Evolutionary conservation across 2,113 vertebrate genomes (phyloP).

Genomic region (Scalopus aquaticus): DNA sequence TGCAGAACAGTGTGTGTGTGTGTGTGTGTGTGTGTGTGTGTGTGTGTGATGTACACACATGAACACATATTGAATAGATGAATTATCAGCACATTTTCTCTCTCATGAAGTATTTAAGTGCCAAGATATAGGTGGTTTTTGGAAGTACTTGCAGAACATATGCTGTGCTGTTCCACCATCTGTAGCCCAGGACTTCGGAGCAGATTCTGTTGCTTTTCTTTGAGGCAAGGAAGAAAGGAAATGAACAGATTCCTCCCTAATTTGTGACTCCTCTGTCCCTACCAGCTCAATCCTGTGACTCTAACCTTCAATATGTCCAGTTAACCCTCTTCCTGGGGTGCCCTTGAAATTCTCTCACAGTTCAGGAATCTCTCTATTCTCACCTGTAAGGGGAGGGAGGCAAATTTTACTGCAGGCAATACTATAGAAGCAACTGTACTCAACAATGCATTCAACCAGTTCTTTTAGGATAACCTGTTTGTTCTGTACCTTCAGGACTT

Average conservation of each 20-base stretch:
- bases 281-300: not conserved
- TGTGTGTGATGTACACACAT: slow-evolving; percentile 48
- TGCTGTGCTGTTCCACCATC: slow-evolving; percentile 69
- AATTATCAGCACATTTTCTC: slow-evolving; percentile 72
- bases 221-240: slow-evolving; percentile 50
- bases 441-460: not conserved
- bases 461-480: not conserved
- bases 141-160: slow-evolving; percentile 68
- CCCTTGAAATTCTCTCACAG: not conserved
- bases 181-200: slow-evolving; percentile 60
- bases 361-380: not conserved
- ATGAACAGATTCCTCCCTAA: slow-evolving; percentile 31
- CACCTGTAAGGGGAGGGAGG: not conserved
- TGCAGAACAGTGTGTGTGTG: not conserved
- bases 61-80: slow-evolving; percentile 66
- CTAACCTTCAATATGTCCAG: not conserved
- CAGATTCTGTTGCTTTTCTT: slow-evolving; percentile 55
- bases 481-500: not conserved
- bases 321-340: not conserved
- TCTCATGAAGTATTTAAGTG: slow-evolving; percentile 56
- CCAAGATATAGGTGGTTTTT: slow-evolving; percentile 76
- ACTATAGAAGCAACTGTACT: not conserved
- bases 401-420: not conserved
- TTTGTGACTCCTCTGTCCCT: not conserved
- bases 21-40: slow-evolving; percentile 2